These are phyloP conservation scores for Hydropsyche betteni DNA, from an alignment of 2,888 invertebrate genomes.

Conservation along the genomic window DNA sequence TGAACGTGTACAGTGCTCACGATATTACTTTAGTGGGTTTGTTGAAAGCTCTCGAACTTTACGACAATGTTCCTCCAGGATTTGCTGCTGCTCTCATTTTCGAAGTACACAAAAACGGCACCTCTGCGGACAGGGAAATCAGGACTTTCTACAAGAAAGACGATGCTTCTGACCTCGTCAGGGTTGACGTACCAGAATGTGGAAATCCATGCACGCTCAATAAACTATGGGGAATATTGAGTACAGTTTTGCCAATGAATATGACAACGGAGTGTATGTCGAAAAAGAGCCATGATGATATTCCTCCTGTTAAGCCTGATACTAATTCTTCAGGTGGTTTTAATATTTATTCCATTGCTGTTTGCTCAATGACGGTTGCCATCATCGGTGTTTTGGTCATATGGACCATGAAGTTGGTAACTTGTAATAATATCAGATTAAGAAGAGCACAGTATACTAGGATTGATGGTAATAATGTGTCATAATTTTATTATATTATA, in stretches of 20 bases:
- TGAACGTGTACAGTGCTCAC: conserved; percentile 45
- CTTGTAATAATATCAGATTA: no score
- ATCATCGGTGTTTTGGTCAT: neutral
- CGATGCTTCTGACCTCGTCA: neutral
- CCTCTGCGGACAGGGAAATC: conserved; percentile 19
- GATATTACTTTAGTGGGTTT: conserved; percentile 46
- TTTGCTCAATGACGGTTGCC: neutral
- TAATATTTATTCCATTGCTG: neutral
- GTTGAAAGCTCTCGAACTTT: conserved; percentile 40
- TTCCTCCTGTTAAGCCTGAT: neutral
- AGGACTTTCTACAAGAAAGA: conserved; percentile 44
- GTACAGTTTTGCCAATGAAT: conserved; percentile 38
- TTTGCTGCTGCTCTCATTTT: conserved; percentile 46
- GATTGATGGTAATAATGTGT: no score
- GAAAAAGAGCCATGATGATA: no score
- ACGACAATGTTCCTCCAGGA: conserved; percentile 42
- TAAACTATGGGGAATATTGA: conserved; percentile 29
- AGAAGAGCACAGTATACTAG: no score
- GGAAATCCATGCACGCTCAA: conserved; percentile 40
- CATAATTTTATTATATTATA: no score
- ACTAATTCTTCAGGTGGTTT: neutral
- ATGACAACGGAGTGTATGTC: conserved; percentile 39
- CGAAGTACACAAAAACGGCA: conserved; percentile 38
- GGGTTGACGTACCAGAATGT: conserved; percentile 26
- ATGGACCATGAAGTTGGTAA: no score